A percentile compares a stretch with the other conserved stretches of the same genome.
phyloP scores from a whole-genome alignment of 2,797 vertebrate genomes.

The Carduelis carduelis region DNA sequence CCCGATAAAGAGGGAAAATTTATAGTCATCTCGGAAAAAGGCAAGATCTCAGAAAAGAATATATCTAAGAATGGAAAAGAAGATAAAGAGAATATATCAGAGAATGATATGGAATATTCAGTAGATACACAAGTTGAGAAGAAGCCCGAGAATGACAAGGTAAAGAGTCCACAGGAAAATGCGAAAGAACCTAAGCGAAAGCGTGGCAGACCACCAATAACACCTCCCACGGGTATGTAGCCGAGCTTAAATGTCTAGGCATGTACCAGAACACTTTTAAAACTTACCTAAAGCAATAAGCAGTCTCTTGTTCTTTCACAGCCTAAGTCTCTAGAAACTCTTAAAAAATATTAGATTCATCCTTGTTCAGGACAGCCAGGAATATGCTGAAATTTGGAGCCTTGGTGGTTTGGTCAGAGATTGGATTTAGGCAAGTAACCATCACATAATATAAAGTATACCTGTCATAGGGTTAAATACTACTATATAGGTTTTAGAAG shows the following conservation, averaged over 20 bases:
- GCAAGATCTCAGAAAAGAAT: slow-evolving; percentile 74
- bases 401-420: background rate
- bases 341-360: fast-evolving
- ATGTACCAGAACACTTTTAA: background rate
- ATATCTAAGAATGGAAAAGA: slow-evolving; percentile 80
- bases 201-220: slow-evolving; percentile 76
- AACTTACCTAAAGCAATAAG: background rate
- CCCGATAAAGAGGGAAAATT: slow-evolving; percentile 78
- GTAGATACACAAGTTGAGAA: slow-evolving; percentile 76
- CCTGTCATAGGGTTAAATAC: background rate
- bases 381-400: background rate
- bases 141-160: slow-evolving; percentile 76
- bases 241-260: background rate
- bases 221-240: slow-evolving; percentile 72
- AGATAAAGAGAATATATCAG: slow-evolving; percentile 84
- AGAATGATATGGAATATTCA: slow-evolving; percentile 81
- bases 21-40: slow-evolving; percentile 71
- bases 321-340: background rate
- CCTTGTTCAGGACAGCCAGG: background rate
- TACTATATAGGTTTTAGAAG: background rate
- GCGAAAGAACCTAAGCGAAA: slow-evolving; percentile 74
- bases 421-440: background rate
- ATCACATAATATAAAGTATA: background rate
- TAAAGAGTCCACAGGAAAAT: slow-evolving; percentile 73
- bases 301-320: background rate